A percentile compares a stretch with the other conserved stretches of the same genome.
These are phyloP conservation scores for Drosophila insularis DNA, from an alignment of 1,140 invertebrate genomes.

Conservation along the genomic window DNA sequence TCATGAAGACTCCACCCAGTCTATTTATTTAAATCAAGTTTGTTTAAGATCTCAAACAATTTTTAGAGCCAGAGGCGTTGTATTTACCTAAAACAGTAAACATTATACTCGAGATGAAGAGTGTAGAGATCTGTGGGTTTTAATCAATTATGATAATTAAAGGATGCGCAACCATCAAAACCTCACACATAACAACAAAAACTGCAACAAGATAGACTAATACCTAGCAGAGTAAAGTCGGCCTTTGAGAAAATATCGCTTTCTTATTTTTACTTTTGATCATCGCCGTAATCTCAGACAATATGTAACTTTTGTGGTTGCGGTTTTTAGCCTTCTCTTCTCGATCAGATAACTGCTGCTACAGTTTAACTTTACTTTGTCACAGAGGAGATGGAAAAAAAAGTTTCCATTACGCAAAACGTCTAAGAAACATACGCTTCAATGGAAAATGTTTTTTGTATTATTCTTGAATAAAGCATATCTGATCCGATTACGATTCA, in stretches of 20 bases:
- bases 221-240: neutral
- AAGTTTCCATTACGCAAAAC: constrained; percentile 23
- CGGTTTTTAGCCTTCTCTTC: constrained; percentile 5
- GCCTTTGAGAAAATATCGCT: neutral
- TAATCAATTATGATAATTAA: constrained; percentile 32
- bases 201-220: no score
- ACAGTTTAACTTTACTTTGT: constrained; percentile 45
- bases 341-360: constrained; percentile 23
- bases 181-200: neutral
- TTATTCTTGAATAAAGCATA: constrained; percentile 40
- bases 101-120: neutral
- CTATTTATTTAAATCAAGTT: constrained; percentile 41
- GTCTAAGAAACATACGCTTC: constrained; percentile 8
- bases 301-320: constrained; percentile 11
- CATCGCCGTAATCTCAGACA: neutral
- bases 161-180: neutral
- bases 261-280: neutral
- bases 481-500: constrained; percentile 45
- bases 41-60: constrained; percentile 27
- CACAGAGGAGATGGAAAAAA: constrained; percentile 1
- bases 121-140: constrained; percentile 8
- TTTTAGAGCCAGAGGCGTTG: constrained; percentile 45
- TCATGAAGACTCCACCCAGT: constrained; percentile 37
- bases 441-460: constrained; percentile 39
- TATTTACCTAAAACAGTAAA: constrained; percentile 36